Percentiles rank a stretch among this genome's conserved stretches.
These are phyloP conservation scores for Trichechus manatus DNA, from an alignment of 2,113 vertebrate genomes.

Conservation along the genomic window DNA sequence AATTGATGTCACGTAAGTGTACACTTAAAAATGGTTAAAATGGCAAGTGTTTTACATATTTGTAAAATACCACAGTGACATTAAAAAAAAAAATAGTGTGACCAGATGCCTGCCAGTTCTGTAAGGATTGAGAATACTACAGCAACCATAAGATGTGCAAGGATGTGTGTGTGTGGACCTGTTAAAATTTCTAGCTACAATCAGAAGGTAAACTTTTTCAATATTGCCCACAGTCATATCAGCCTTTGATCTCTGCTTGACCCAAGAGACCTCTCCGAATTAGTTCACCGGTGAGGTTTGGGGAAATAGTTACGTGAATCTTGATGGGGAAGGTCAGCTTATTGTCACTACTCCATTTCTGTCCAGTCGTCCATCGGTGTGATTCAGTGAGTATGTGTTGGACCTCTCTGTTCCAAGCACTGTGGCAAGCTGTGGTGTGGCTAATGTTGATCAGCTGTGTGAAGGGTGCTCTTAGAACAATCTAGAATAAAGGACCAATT, in stretches of 20 bases:
- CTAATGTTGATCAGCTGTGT: not conserved
- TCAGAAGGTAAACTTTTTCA: not conserved
- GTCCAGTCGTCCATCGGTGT: fast-evolving
- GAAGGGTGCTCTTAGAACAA: not conserved
- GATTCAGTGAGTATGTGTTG: not conserved
- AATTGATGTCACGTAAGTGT: not conserved
- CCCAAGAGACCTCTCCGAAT: not conserved
- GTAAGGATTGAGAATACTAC: not conserved
- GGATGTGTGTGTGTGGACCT: not conserved
- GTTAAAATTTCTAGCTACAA: not conserved
- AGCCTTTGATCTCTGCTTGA: not conserved
- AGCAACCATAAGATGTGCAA: not conserved
- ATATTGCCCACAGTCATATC: not conserved
- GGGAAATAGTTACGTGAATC: not conserved
- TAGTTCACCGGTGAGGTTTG: not conserved
- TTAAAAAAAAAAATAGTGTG: not conserved
- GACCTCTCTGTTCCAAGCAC: not conserved
- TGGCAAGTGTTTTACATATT: not conserved
- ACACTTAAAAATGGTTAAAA: not conserved
- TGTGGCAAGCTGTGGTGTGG: not conserved
- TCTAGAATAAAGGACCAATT: not conserved
- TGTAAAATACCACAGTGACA: not conserved
- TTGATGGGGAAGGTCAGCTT: not conserved
- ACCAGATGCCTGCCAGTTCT: not conserved
- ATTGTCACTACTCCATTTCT: fast-evolving